Conservation (phyloP, 1,140 invertebrate genomes). For the Monomorium pharaonis region DNA sequence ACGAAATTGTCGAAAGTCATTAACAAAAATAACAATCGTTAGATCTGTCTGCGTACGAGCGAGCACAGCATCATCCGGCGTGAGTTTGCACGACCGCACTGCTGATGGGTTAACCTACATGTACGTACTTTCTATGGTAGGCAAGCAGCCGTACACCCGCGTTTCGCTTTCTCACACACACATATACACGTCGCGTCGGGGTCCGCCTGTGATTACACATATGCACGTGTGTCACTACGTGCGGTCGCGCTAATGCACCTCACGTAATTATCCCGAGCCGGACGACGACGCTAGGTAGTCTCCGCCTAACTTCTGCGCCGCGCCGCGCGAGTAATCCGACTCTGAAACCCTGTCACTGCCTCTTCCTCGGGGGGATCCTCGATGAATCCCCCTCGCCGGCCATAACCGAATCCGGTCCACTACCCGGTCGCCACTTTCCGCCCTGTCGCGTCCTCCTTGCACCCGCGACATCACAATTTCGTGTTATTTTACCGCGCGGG, state of each 20-base stretch:
- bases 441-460: slow-evolving; percentile 5
- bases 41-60: neutral
- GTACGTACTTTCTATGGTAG: slow-evolving; percentile 34
- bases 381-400: neutral
- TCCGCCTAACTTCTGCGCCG: slow-evolving; percentile 66
- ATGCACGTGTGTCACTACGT: slow-evolving; percentile 41
- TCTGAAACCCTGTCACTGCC: slow-evolving; percentile 62
- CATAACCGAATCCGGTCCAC: slow-evolving; percentile 41
- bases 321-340: slow-evolving; percentile 69
- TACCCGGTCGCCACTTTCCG: neutral
- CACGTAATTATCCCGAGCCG: slow-evolving; percentile 74
- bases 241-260: slow-evolving; percentile 69
- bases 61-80: neutral
- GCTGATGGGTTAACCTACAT: slow-evolving; percentile 27
- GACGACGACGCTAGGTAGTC: slow-evolving; percentile 58
- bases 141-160: neutral
- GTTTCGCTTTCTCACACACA: neutral
- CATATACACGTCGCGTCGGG: neutral
- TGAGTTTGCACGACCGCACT: slow-evolving; percentile 25
- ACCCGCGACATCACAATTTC: slow-evolving; percentile 66
- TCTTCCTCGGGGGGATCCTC: slow-evolving; percentile 35
- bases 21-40: slow-evolving; percentile 45
- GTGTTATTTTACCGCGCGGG: slow-evolving; percentile 66
- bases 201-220: slow-evolving; percentile 45
- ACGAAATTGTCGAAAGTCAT: neutral